A percentile compares a stretch with the other conserved stretches of the same genome.
phyloP scores from a whole-genome alignment of 2,113 vertebrate species.

The Megaceryle torquata region DNA sequence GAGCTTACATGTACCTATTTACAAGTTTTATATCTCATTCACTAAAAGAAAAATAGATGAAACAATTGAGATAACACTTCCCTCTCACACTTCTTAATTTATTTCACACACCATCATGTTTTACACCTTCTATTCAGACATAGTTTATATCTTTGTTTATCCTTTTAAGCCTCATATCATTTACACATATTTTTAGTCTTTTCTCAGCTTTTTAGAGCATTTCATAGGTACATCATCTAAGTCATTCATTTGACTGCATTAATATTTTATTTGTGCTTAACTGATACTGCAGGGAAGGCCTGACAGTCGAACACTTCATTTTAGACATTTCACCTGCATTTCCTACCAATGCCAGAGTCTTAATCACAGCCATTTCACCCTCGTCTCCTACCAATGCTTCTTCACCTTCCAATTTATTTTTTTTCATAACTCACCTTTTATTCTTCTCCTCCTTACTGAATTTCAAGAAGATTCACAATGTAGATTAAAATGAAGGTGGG shows the following conservation, averaged over 20 bases:
- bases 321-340: neutral
- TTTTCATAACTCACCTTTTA: neutral
- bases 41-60: neutral
- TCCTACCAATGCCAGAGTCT: neutral
- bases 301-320: neutral
- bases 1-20: neutral
- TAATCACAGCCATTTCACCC: neutral
- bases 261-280: conserved; percentile 22
- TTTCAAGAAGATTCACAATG: neutral
- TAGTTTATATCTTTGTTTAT: conserved; percentile 6
- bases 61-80: neutral
- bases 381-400: neutral
- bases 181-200: conserved; percentile 5
- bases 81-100: neutral
- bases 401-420: neutral
- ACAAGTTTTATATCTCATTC: conserved; percentile 3
- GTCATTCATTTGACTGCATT: neutral
- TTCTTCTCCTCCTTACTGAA: neutral
- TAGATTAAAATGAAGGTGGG: neutral
- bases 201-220: neutral
- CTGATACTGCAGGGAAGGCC: neutral
- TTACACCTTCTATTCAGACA: conserved; percentile 18
- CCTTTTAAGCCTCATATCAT: neutral
- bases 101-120: conserved; percentile 2
- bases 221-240: neutral